These are phyloP conservation scores for Metridium senile DNA, from an alignment of 92 coral and sea anemone genomes.

Conservation along the genomic window DNA sequence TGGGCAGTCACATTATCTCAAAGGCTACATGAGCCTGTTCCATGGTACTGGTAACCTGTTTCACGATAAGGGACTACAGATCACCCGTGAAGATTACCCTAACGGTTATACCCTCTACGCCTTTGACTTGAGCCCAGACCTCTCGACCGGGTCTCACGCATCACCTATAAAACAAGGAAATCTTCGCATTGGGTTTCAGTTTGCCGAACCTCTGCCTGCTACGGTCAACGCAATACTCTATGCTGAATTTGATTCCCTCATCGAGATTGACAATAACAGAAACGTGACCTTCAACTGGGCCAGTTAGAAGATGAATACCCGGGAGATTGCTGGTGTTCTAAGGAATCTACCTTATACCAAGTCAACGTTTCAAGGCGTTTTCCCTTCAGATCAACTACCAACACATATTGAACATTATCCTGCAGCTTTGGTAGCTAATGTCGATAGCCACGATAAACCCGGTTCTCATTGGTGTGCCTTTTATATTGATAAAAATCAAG, in stretches of 20 bases:
- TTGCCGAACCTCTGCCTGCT: conserved; percentile 21
- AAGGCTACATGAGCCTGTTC: conserved; percentile 18
- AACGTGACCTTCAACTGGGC: no score
- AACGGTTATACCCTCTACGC: conserved; percentile 34
- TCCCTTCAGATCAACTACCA: conserved; percentile 51
- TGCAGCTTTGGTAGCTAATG: no score
- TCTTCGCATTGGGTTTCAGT: conserved; percentile 38
- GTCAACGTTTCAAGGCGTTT: conserved; percentile 37
- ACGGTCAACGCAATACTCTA: conserved; percentile 39
- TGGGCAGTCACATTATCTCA: not conserved
- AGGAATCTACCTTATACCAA: conserved; percentile 16
- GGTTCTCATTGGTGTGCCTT: no score
- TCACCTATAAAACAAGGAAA: conserved; percentile 42
- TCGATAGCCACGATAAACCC: no score
- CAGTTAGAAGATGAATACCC: conserved; percentile 44
- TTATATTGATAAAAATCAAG: no score
- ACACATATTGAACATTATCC: no score
- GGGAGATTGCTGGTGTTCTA: conserved; percentile 16
- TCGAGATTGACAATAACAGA: conserved; percentile 19
- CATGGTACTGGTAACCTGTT: conserved; percentile 9
- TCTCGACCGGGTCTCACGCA: conserved; percentile 29
- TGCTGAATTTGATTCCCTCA: conserved; percentile 34
- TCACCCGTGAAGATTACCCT: conserved; percentile 1
- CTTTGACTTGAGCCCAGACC: conserved; percentile 45
- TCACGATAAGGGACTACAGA: not conserved